phyloP scores from a whole-genome alignment of 2,113 vertebrate genomes.

The Aphyosemion australe region DNA sequence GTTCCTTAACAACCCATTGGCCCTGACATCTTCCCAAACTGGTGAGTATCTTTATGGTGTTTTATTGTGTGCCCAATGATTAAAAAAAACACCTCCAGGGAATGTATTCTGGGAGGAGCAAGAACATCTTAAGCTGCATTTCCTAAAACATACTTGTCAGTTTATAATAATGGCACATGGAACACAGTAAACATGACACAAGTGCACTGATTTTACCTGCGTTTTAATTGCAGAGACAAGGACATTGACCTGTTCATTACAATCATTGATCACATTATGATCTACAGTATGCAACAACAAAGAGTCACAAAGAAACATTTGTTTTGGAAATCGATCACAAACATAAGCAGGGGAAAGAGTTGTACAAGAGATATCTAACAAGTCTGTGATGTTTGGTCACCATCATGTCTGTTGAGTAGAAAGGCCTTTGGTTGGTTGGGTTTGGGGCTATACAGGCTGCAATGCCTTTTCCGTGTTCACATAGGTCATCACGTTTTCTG shows the following conservation, averaged over 20 bases:
- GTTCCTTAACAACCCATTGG: neutral
- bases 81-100: slow-evolving; percentile 8
- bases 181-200: slow-evolving; percentile 8
- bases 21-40: neutral
- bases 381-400: slow-evolving; percentile 20
- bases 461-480: slow-evolving; percentile 26
- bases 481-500: slow-evolving; percentile 22
- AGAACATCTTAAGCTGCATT: neutral
- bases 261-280: slow-evolving; percentile 59
- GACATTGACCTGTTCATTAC: slow-evolving; percentile 41
- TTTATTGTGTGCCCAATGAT: slow-evolving; percentile 5
- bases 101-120: slow-evolving; percentile 8
- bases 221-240: slow-evolving; percentile 57
- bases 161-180: neutral
- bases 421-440: slow-evolving; percentile 58
- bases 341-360: slow-evolving; percentile 26
- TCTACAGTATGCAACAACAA: slow-evolving; percentile 47
- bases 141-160: slow-evolving; percentile 2
- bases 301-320: slow-evolving; percentile 61
- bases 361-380: slow-evolving; percentile 20
- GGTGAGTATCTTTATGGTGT: neutral
- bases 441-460: slow-evolving; percentile 7
- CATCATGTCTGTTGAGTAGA: slow-evolving; percentile 29
- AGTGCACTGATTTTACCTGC: slow-evolving; percentile 25
- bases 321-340: slow-evolving; percentile 47